Base-by-base conservation (phyloP, 2,113 vertebrate genomes). In the Cavia porcellus region DNA sequence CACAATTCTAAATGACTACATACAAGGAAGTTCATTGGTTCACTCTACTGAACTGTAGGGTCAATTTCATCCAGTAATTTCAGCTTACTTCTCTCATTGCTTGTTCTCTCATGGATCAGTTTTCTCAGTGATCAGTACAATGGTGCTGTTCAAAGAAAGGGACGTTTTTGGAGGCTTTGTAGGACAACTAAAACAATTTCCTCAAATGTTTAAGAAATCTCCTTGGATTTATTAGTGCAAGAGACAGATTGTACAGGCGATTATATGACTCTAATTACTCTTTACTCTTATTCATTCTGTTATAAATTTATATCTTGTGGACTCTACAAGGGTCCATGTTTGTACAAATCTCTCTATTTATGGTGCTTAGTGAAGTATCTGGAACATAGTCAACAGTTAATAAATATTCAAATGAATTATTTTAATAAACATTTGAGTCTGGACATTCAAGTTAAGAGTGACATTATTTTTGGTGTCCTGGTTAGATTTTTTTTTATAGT, bases 401-500 rank as follows among this genome's bases (percentile, higher is more conserved):
- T 47, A 84, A 83, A 47, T 95, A 20, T 79, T 22, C 79, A 55
- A 38, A 57, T 30, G n/a, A 87, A 80, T 94, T 79, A 72, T 68
- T 94, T 95, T 96, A 68, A 30, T 91, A 93, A 57, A 22, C 86
- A 11, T 89, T 82, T 90, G n/a, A 6, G n/a, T 68, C 22, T 90
- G 14, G 20, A 70, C 9, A 7, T 96, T 91, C 5, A 55, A 17
- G 4, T 64, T 19, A 61, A 79, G 20, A 84, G 83, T 85, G 55
- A 82, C 82, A 52, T 90, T 87, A 59, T 10, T 75, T 94, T 82
- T 13, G 62, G 47, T 59, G 24, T 4, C 61, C 24, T 66, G 42
- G 30, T 83, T 55, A 84, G 28, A 61, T n/a, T n/a, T 0, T 86
- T 84, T n/a, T 86, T 92, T 83, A 68, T 61, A 83, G 32, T 95